Conservation (phyloP, 2,888 invertebrate species). For the Calliphora vomitoria region DNA sequence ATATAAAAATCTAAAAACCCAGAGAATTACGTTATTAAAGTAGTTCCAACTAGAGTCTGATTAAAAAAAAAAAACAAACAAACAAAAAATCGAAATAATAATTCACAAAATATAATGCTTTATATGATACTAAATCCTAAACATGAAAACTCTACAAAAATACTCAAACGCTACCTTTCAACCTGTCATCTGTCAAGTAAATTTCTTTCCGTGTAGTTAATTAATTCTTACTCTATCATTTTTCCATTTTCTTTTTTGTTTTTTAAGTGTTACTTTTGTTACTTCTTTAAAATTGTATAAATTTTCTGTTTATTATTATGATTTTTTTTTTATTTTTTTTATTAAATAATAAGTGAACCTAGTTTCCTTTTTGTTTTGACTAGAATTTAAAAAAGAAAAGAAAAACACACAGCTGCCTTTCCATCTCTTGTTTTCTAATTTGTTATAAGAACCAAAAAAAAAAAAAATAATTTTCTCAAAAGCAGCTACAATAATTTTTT, state of each 20-base stretch:
- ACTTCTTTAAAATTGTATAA: conserved; percentile 36
- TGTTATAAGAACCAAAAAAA: conserved; percentile 79
- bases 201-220: conserved; percentile 13
- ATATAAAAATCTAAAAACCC: conserved; percentile 67
- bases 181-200: conserved; percentile 18
- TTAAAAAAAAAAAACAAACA: conserved; percentile 76
- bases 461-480: conserved; percentile 74
- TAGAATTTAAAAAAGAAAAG: conserved; percentile 66
- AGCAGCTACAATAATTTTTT: conserved; percentile 78
- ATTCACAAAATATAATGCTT: conserved; percentile 74
- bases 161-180: conserved; percentile 40
- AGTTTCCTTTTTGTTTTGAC: conserved; percentile 74
- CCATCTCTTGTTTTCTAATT: conserved; percentile 75
- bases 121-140: conserved; percentile 57
- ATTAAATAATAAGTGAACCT: conserved; percentile 49
- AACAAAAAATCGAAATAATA: conserved; percentile 65
- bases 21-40: conserved; percentile 74
- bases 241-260: neutral
- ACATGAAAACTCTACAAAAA: conserved; percentile 44
- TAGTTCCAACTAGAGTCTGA: conserved; percentile 85
- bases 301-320: conserved; percentile 55
- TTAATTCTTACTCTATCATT: neutral
- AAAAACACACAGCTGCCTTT: conserved; percentile 70
- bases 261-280: conserved; percentile 20
- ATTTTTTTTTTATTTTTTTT: conserved; percentile 52